Base-by-base conservation (phyloP, 1,140 invertebrate genomes). In the Alviniconcha marisindica region DNA sequence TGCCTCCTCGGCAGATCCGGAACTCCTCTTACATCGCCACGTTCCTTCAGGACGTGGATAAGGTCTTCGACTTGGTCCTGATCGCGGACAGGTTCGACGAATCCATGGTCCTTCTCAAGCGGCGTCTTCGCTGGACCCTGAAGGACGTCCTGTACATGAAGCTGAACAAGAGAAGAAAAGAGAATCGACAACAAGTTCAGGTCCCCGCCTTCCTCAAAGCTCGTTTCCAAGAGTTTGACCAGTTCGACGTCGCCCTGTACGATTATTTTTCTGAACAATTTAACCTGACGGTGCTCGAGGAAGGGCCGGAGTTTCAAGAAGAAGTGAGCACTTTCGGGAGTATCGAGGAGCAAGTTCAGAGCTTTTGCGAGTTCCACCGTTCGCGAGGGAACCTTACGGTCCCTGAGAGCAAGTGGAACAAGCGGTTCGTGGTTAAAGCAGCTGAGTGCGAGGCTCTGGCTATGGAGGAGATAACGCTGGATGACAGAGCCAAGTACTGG, bases 41-140 rank as follows among this genome's bases (percentile, higher is more conserved):
- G 14, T 86, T 78, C 36, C 21, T 87, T 1, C 48, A 81, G 5
- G 14, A 71, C 0, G 51, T 94, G 3, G 93, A 94, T 14, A 76
- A 78, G 10, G 83, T 90, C 21, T 94, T 94, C 85, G 89, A 93
- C 84, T 88, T 94, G 10, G 91, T 94, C n/a, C 91, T 94, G 91
- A 90, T 94, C 15, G 88, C 93, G 1, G 94, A 94, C 83, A 87
- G 91, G 48, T 93, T 94, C 87, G 94, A 94, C 77, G 93, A 94
- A 80, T 94, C 94, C 1, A 86, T 94, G 51, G 89, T 94, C 56
- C 85, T 94, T 3, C 82, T 94, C 71, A 88, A 88, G 15, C 86
- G 94, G 77, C 83, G 93, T 7, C 91, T 94, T 71, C 92, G 92
- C 66, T 94, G 94, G 94, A 86, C 91, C 14, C 76, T 93, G 28